Conservation (phyloP, 1,140 invertebrate genomes). For the Euwallacea similis region DNA sequence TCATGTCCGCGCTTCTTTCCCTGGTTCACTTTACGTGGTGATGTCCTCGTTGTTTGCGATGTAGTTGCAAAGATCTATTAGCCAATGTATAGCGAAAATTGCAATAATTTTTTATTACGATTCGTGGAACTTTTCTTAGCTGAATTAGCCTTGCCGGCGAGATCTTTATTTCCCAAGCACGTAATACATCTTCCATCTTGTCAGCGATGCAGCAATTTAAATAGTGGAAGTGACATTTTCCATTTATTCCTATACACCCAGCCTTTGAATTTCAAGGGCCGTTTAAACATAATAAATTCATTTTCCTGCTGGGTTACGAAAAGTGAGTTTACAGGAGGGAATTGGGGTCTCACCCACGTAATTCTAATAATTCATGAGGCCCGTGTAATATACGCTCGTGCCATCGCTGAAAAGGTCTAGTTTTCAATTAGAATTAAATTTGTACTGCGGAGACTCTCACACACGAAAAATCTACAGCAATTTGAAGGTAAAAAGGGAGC, state of each 20-base stretch:
- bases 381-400: neutral
- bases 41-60: neutral
- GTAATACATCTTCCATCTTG: slow-evolving; percentile 11
- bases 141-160: slow-evolving; percentile 1
- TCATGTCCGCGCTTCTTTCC: neutral
- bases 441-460: neutral
- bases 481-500: neutral
- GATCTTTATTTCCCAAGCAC: slow-evolving; percentile 12
- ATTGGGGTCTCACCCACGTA: neutral
- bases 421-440: slow-evolving; percentile 4
- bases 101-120: neutral
- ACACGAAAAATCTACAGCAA: neutral
- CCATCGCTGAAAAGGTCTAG: neutral
- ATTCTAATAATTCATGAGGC: neutral
- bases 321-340: neutral
- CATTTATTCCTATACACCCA: slow-evolving; percentile 9
- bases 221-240: slow-evolving; percentile 13
- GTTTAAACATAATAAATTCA: slow-evolving; percentile 5
- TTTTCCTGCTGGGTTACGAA: neutral
- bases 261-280: slow-evolving; percentile 2
- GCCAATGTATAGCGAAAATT: neutral
- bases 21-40: neutral
- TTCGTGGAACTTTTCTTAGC: neutral
- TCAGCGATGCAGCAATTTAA: slow-evolving; percentile 2
- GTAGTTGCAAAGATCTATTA: too few relatives aligned